A percentile compares a stretch with the other conserved stretches of the same genome.
These are phyloP conservation scores for Pelusios castaneus DNA, from an alignment of 2,113 vertebrate genomes.

Conservation along the genomic window DNA sequence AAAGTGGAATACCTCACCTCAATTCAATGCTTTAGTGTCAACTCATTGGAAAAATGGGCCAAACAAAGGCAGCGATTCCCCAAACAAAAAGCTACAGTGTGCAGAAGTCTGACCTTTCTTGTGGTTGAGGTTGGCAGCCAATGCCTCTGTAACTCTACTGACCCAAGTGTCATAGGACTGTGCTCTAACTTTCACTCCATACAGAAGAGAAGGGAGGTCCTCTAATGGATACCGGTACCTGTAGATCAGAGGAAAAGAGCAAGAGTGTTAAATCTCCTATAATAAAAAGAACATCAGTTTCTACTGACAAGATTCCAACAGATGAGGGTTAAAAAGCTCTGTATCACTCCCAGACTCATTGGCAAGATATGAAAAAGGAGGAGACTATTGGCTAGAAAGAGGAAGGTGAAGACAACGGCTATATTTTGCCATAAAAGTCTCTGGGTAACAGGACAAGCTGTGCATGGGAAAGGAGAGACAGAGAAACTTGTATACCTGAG, in stretches of 20 bases:
- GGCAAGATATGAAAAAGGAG: not conserved
- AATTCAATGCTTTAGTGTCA: not conserved
- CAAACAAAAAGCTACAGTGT: not conserved
- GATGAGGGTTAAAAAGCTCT: not conserved
- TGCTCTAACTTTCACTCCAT: conserved; percentile 93
- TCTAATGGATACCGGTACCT: conserved; percentile 96
- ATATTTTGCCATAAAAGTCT: not conserved
- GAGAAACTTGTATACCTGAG: conserved; percentile 82
- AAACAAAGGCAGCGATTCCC: not conserved
- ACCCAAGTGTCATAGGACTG: conserved; percentile 98
- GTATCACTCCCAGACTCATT: not conserved
- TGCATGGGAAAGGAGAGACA: not conserved
- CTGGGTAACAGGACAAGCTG: not conserved
- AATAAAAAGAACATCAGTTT: not conserved
- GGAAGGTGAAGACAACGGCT: not conserved
- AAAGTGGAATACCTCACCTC: not conserved
- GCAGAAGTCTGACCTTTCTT: conserved; percentile 90
- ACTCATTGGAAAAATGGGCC: not conserved
- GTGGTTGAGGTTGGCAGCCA: conserved; percentile 91
- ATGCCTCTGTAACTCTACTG: conserved; percentile 91
- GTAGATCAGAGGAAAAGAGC: not conserved
- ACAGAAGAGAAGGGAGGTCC: conserved; percentile 93
- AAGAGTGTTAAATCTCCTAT: not conserved
- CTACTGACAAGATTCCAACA: not conserved
- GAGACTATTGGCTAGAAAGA: not conserved